These are phyloP conservation scores for Catocala fraxini DNA, from an alignment of 2,888 invertebrate species.

Conservation along the genomic window DNA sequence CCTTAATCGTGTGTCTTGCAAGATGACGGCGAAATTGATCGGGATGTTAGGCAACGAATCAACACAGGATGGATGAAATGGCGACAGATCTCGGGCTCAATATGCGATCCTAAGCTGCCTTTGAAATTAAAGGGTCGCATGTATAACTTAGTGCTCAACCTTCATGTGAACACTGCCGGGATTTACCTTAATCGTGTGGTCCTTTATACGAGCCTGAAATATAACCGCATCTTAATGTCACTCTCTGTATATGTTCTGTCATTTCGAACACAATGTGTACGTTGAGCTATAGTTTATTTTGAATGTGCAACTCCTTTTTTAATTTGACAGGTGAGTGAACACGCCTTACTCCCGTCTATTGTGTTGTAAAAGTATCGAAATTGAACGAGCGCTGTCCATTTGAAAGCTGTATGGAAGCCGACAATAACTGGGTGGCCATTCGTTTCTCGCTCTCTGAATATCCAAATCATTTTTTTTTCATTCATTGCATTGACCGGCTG, in stretches of 20 bases:
- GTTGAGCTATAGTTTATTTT: conserved; percentile 68
- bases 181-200: too few species aligned
- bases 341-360: conserved; percentile 84
- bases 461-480: conserved; percentile 79
- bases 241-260: neutral
- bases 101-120: too few species aligned
- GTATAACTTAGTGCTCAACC: too few species aligned
- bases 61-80: too few species aligned
- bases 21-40: too few species aligned
- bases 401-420: conserved; percentile 73
- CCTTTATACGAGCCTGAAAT: too few species aligned
- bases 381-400: conserved; percentile 84
- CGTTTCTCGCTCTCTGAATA: conserved; percentile 77
- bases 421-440: conserved; percentile 78
- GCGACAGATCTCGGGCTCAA: too few species aligned
- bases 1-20: too few species aligned
- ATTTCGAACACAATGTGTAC: conserved; percentile 14
- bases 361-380: conserved; percentile 86
- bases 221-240: too few species aligned
- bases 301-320: conserved; percentile 84
- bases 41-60: too few species aligned
- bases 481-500: conserved; percentile 68
- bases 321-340: conserved; percentile 86
- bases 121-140: too few species aligned
- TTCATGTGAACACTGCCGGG: too few species aligned